Conservation (phyloP, 1,140 invertebrate genomes). For the Drosophila nigromelanica region DNA sequence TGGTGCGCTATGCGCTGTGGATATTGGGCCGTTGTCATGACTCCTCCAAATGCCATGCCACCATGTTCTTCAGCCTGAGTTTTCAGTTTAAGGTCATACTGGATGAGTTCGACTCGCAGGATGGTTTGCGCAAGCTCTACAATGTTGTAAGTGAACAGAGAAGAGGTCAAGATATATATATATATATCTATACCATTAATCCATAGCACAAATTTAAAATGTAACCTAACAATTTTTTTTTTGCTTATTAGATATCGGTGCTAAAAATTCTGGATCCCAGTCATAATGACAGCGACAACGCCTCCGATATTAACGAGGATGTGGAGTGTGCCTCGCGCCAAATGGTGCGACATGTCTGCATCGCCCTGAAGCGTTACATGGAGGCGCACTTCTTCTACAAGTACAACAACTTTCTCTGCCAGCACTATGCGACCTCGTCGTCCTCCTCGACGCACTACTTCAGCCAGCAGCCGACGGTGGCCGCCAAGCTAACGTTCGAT, state of each 20-base stretch:
- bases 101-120: slow-evolving; percentile 96
- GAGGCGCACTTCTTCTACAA: slow-evolving; percentile 95
- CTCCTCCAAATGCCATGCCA: slow-evolving; percentile 97
- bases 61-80: slow-evolving; percentile 98
- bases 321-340: slow-evolving; percentile 96
- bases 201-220: too few species aligned
- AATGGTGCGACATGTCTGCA: slow-evolving; percentile 95
- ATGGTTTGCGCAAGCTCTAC: slow-evolving; percentile 95
- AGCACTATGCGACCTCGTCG: slow-evolving; percentile 65
- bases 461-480: slow-evolving; percentile 63
- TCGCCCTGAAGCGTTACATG: slow-evolving; percentile 95
- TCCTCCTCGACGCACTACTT: slow-evolving; percentile 51
- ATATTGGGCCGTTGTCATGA: slow-evolving; percentile 97
- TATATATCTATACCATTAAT: too few species aligned
- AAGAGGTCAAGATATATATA: too few species aligned
- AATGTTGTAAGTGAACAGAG: slow-evolving; percentile 90
- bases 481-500: slow-evolving; percentile 87
- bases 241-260: slow-evolving; percentile 89
- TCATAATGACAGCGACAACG: slow-evolving; percentile 88
- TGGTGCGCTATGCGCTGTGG: too few species aligned
- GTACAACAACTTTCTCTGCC: slow-evolving; percentile 90
- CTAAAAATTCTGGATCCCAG: slow-evolving; percentile 85
- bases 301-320: slow-evolving; percentile 90
- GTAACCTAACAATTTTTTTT: not conserved
- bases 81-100: slow-evolving; percentile 96